A percentile compares a stretch with the other conserved stretches of the same genome.
These are phyloP conservation scores for Tigriopus japonicus DNA, from an alignment of 1,140 invertebrate genomes.

Conservation along the genomic window DNA sequence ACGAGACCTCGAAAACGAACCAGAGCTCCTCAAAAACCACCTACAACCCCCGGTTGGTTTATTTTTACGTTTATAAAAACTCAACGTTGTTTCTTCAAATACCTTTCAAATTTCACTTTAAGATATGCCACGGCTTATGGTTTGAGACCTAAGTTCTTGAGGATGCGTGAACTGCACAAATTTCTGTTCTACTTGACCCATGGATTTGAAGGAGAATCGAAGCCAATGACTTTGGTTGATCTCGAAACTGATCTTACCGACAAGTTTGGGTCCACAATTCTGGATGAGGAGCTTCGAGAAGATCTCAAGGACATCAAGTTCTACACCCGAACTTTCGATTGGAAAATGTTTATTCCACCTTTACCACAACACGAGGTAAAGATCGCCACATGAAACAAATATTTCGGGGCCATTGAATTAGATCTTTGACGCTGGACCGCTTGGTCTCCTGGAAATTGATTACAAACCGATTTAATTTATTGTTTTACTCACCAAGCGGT, in stretches of 20 bases:
- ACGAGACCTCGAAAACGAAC: constrained; percentile 17
- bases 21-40: no score
- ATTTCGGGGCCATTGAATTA: no score
- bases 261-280: constrained; percentile 6
- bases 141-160: constrained; percentile 41
- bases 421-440: no score
- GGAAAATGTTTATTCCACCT: constrained; percentile 52
- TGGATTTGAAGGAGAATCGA: constrained; percentile 30
- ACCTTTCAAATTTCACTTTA: no score
- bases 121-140: constrained; percentile 3
- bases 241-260: neutral
- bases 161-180: constrained; percentile 43
- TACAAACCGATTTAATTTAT: no score
- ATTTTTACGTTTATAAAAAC: no score
- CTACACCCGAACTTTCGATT: constrained; percentile 26
- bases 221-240: constrained; percentile 17
- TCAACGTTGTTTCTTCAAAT: neutral
- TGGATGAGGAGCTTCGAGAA: constrained; percentile 25
- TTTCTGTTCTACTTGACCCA: constrained; percentile 47
- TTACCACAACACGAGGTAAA: constrained; percentile 34
- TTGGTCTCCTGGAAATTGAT: no score
- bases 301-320: constrained; percentile 23
- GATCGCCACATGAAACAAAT: no score
- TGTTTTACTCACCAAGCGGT: neutral
- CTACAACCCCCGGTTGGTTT: no score